Conservation (phyloP, 2,888 invertebrate genomes). For the Neuroscelio doddi region DNA sequence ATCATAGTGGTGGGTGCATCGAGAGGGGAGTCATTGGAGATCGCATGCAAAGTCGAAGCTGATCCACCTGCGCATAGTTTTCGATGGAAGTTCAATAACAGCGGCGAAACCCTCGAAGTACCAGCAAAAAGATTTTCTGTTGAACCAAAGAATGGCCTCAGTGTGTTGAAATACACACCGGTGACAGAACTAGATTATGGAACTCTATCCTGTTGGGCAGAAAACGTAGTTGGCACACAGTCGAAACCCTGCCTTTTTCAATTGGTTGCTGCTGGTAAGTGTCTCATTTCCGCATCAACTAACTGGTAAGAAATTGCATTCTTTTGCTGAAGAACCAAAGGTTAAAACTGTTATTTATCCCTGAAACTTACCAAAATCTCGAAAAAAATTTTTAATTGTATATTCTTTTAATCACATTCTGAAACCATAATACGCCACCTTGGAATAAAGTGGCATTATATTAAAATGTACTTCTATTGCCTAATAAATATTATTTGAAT, state of each 20-base stretch:
- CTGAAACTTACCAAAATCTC: slow-evolving; percentile 11
- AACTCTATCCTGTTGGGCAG: slow-evolving; percentile 88
- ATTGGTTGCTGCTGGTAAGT: slow-evolving; percentile 89
- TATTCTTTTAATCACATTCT: slow-evolving; percentile 1
- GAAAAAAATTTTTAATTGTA: slow-evolving; percentile 4
- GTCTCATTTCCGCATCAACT: slow-evolving; percentile 25
- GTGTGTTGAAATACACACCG: slow-evolving; percentile 75
- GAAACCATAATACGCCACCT: no score
- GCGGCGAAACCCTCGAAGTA: slow-evolving; percentile 90
- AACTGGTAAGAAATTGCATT: slow-evolving; percentile 18
- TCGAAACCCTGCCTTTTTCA: slow-evolving; percentile 89
- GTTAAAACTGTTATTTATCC: slow-evolving; percentile 3
- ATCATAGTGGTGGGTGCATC: slow-evolving; percentile 91
- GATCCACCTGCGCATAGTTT: slow-evolving; percentile 92
- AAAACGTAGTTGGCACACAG: slow-evolving; percentile 88
- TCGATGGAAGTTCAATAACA: slow-evolving; percentile 96
- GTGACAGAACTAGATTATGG: slow-evolving; percentile 86
- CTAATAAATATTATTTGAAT: no score
- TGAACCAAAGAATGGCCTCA: slow-evolving; percentile 80
- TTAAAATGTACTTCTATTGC: no score
- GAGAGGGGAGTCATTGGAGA: slow-evolving; percentile 88
- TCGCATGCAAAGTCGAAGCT: slow-evolving; percentile 91
- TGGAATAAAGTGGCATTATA: background rate
- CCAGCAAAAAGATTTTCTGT: slow-evolving; percentile 83
- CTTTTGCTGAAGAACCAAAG: slow-evolving; percentile 5